Evolutionary conservation across 2,797 vertebrate genomes (phyloP).

Genomic region (Sphaeramia orbicularis): DNA sequence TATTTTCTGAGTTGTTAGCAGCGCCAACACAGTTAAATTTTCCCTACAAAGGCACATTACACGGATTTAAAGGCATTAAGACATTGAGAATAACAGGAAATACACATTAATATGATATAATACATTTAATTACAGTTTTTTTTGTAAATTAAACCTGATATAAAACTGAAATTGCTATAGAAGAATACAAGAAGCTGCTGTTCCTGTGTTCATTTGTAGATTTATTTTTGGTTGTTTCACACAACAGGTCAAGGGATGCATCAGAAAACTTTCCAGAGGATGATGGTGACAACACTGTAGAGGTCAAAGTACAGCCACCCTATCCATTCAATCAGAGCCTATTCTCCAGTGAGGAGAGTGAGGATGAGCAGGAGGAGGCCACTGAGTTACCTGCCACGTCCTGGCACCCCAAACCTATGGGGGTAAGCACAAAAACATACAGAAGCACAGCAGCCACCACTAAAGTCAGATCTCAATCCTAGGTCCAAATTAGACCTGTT

Average conservation of each 20-base stretch:
- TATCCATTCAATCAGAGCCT: slow-evolving; percentile 82
- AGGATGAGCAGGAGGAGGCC: slow-evolving; percentile 81
- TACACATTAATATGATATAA: too few relatives aligned
- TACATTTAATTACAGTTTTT: too few relatives aligned
- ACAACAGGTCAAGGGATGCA: slow-evolving; percentile 77
- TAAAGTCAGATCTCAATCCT: background rate
- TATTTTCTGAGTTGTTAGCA: too few relatives aligned
- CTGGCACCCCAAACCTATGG: slow-evolving; percentile 89
- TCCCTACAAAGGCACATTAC: too few relatives aligned
- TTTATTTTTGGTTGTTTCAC: slow-evolving; percentile 2
- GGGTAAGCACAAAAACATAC: slow-evolving; percentile 81
- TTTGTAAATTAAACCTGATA: too few relatives aligned
- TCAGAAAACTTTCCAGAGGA: slow-evolving; percentile 81
- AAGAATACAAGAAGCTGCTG: too few relatives aligned
- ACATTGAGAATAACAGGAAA: too few relatives aligned
- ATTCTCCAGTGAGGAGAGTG: slow-evolving; percentile 88
- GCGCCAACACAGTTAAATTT: too few relatives aligned
- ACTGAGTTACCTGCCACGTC: slow-evolving; percentile 81
- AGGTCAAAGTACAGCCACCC: slow-evolving; percentile 72
- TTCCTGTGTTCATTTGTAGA: too few relatives aligned
- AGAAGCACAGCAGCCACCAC: background rate
- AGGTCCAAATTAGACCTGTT: background rate
- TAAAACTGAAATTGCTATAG: too few relatives aligned
- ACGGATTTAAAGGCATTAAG: too few relatives aligned
- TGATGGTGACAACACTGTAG: slow-evolving; percentile 50